These are phyloP conservation scores for Drosophila anomalata DNA, from an alignment of 2,888 invertebrate genomes.

Conservation along the genomic window DNA sequence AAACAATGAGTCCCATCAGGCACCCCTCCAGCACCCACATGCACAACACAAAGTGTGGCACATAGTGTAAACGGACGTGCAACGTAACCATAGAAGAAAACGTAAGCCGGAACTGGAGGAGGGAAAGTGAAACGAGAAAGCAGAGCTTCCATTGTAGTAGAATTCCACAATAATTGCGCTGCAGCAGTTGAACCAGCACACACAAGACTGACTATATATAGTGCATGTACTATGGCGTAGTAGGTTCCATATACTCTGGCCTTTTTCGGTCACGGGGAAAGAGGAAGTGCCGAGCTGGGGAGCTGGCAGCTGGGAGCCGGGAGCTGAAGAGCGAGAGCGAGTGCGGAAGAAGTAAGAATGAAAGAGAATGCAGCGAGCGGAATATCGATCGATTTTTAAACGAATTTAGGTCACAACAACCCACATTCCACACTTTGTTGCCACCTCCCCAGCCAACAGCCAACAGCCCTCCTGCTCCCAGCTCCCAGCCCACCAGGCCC, in stretches of 20 bases:
- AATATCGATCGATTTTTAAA: slow-evolving; percentile 79
- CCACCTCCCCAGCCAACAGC: neutral
- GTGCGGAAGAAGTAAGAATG: slow-evolving; percentile 21
- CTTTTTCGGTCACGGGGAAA: slow-evolving; percentile 61
- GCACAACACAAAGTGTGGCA: slow-evolving; percentile 6
- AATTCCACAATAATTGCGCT: slow-evolving; percentile 75
- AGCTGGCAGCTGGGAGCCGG: neutral
- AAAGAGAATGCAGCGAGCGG: slow-evolving; percentile 35
- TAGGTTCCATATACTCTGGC: slow-evolving; percentile 74
- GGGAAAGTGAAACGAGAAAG: slow-evolving; percentile 12
- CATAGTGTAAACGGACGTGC: slow-evolving; percentile 36
- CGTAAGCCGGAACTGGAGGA: slow-evolving; percentile 27
- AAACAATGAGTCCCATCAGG: slow-evolving; percentile 55
- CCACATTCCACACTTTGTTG: slow-evolving; percentile 11
- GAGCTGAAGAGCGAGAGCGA: neutral
- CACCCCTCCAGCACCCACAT: slow-evolving; percentile 14
- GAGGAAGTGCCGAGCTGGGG: slow-evolving; percentile 3
- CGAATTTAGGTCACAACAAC: slow-evolving; percentile 72
- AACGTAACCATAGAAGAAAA: slow-evolving; percentile 57
- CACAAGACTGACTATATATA: slow-evolving; percentile 14
- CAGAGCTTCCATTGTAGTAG: slow-evolving; percentile 71
- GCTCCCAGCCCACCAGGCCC: slow-evolving; percentile 1
- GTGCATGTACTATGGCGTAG: slow-evolving; percentile 57
- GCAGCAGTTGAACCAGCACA: slow-evolving; percentile 46
- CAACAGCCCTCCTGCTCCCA: neutral